Evolutionary conservation across 2,113 vertebrate species (phyloP).

Genomic region (Tragelaphus imberbis): DNA sequence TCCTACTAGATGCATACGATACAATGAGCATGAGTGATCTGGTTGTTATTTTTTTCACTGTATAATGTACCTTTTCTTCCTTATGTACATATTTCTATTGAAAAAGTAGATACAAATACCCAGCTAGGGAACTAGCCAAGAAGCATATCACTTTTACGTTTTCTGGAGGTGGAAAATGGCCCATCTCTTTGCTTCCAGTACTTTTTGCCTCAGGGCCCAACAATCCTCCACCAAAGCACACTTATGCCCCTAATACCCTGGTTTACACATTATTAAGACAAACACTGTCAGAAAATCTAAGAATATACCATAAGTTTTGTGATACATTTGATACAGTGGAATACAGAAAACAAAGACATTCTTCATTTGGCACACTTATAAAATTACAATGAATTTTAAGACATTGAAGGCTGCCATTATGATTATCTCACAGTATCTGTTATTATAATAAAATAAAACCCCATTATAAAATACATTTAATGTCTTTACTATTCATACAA

Average conservation of each 20-base stretch:
- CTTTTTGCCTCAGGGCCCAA: neutral
- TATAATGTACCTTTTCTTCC: neutral
- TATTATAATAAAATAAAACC: slow-evolving; percentile 27
- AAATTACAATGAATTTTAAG: slow-evolving; percentile 31
- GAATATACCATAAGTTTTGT: neutral
- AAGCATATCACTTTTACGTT: neutral
- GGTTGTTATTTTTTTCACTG: neutral
- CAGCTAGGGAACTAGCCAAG: neutral
- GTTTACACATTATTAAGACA: neutral
- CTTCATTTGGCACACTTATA: neutral
- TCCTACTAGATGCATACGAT: neutral
- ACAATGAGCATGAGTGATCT: neutral
- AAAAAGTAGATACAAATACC: neutral
- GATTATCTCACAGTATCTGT: neutral
- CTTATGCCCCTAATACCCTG: neutral
- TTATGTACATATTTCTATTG: neutral
- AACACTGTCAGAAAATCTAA: neutral
- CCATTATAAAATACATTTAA: neutral
- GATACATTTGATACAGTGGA: neutral
- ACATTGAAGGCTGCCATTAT: neutral
- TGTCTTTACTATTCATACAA: neutral
- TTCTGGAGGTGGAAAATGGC: neutral
- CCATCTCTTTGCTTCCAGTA: neutral
- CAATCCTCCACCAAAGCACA: neutral
- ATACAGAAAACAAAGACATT: neutral